phyloP scores from a whole-genome alignment of 2,113 vertebrate species.

The Hippocampus guttulatus region DNA sequence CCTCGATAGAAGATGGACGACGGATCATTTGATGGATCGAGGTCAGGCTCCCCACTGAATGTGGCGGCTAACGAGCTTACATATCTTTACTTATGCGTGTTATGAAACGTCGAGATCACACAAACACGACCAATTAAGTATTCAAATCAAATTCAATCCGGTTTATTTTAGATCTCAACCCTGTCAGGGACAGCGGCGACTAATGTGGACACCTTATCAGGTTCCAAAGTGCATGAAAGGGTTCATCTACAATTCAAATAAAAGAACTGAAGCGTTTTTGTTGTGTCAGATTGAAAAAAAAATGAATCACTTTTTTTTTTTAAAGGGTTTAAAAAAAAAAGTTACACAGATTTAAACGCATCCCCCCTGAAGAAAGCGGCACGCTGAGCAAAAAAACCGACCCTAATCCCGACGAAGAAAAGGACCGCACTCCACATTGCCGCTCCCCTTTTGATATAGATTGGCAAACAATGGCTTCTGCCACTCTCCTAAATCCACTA shows the following conservation, averaged over 20 bases:
- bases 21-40: background rate
- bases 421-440: conserved; percentile 61
- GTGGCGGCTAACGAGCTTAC: too few species aligned
- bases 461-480: conserved; percentile 64
- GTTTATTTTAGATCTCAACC: too few species aligned
- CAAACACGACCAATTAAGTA: too few species aligned
- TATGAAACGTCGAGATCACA: too few species aligned
- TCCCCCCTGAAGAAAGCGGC: conserved; percentile 37
- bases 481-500: conserved; percentile 66
- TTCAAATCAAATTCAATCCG: too few species aligned
- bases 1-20: background rate
- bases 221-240: too few species aligned
- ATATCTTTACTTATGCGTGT: too few species aligned
- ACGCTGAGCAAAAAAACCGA: conserved; percentile 24
- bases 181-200: too few species aligned
- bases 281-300: too few species aligned
- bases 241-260: background rate
- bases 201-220: too few species aligned
- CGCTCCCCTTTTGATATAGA: conserved; percentile 59
- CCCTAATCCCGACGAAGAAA: conserved; percentile 63
- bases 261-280: background rate
- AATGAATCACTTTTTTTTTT: background rate
- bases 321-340: background rate
- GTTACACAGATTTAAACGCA: conserved; percentile 7
- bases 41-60: too few species aligned